Conservation (phyloP, 2,888 invertebrate genomes). For the Chalcosyrphus nemorum region DNA sequence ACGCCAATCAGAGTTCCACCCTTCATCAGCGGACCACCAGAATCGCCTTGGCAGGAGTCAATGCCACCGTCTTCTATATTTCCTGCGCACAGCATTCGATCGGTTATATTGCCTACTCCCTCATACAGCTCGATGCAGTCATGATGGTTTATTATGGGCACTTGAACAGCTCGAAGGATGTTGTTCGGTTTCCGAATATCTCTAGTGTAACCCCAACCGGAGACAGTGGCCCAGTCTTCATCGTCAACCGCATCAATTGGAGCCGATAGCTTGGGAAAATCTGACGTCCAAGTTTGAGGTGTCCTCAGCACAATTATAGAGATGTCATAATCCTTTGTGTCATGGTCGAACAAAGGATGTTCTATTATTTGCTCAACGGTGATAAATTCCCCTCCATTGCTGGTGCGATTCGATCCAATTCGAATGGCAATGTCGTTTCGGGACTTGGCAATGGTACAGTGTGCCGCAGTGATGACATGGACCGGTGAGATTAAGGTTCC, state of each 20-base stretch:
- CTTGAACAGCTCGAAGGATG: neutral
- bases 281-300: neutral
- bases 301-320: neutral
- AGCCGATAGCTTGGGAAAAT: no score
- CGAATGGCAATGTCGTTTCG: neutral
- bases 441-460: neutral
- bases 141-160: neutral
- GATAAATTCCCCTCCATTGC: neutral
- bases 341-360: neutral
- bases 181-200: neutral
- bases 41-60: conserved; percentile 21
- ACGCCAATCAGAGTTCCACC: neutral
- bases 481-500: neutral
- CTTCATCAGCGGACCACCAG: neutral
- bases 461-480: conserved; percentile 2
- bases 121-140: neutral
- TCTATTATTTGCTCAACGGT: neutral
- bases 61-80: neutral
- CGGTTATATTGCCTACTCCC: neutral
- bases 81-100: neutral
- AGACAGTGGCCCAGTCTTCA: neutral
- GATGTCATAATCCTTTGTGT: neutral
- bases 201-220: neutral
- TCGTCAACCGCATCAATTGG: neutral
- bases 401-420: neutral